Evolutionary conservation across 2,797 vertebrate genomes (phyloP), one percentile per base, ranked within the genome.

Genomic region (Aselliscus stoliczkanus): DNA sequence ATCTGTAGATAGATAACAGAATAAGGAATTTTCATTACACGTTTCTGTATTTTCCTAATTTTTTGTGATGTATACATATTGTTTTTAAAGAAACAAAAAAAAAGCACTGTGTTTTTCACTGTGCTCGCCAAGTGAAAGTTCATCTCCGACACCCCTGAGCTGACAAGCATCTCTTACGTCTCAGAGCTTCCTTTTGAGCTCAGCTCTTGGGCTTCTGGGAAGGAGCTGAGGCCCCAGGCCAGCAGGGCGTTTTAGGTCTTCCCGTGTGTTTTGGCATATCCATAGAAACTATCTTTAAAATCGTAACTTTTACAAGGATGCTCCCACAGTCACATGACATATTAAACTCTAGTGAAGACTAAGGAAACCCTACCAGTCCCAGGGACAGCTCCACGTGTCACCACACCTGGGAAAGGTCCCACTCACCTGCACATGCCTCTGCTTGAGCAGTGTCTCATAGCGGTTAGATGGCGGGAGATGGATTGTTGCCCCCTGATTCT

Each of bases 391-490:
- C 7, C 14, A 1, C 0, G 4, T 2, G 11, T 6, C 21, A 5
- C 44, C 23, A 7, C 0, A 0, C 67, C 21, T 11, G 7, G 42
- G 23, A 8, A 2, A 4, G 21, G 67, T 42, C 20, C 29, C 20
- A 81, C 98, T 95, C 97, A 99, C 99, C 98, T 99, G 99, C 52
- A 99, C 99, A 0, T 99, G 99, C 82, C 99, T 99, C 95, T 99
- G 99, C 97, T 99, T 99, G 96, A 99, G 98, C 90, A 99, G 98
- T 0, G 99, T 99, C 98, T 99, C 99, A 0, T 99, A 99, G 94
- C 99, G 99, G 97, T 99, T 99, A 34, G 99, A 99, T 0, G 98
- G 96, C 0, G 99, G 99, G 98, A 99, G 99, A 34, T 99, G 99
- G 97, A 99, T 99, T 44, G 99, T 99, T 56, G 99, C 99, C 1